Percentiles rank a stretch among this genome's conserved stretches.
Evolutionary conservation across 53 echinoderm and acorn worm genomes (phyloP).

Genomic region (Holothuria leucospilota): DNA sequence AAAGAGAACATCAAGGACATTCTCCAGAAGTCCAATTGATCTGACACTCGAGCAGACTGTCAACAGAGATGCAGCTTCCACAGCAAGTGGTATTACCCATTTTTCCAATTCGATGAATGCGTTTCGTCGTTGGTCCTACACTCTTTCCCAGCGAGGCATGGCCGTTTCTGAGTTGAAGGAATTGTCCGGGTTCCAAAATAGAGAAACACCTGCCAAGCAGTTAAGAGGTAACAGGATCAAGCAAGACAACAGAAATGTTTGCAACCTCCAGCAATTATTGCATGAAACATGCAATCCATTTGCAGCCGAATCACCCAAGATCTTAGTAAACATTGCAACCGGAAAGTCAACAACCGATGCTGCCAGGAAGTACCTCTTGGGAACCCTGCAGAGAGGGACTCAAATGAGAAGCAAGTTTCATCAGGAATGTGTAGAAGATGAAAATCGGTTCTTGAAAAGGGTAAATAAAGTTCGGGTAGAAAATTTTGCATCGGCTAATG

Average conservation of each 20-base stretch:
- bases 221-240: conserved; percentile 31
- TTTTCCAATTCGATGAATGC: conserved; percentile 53
- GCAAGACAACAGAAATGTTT: conserved; percentile 22
- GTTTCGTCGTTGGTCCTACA: conserved; percentile 57
- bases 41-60: conserved; percentile 56
- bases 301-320: conserved; percentile 8
- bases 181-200: conserved; percentile 30
- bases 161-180: conserved; percentile 55
- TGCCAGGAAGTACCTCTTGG: not conserved
- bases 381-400: not conserved
- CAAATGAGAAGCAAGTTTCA: conserved; percentile 16
- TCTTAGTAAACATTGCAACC: conserved; percentile 46
- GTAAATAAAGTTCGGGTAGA: conserved; percentile 37
- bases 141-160: conserved; percentile 45
- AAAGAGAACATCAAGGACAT: conserved; percentile 20
- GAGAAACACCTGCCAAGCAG: conserved; percentile 42
- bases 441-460: conserved; percentile 46
- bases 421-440: conserved; percentile 44
- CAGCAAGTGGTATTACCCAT: conserved; percentile 40
- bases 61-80: conserved; percentile 54
- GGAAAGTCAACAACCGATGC: conserved; percentile 45
- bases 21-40: conserved; percentile 52
- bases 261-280: not conserved
- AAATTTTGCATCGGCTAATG: conserved; percentile 44
- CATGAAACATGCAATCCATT: conserved; percentile 63